Evolutionary conservation across 2,888 invertebrate genomes (phyloP), one percentile per base, ranked within the genome.

Genomic region (Papilio protenor): DNA sequence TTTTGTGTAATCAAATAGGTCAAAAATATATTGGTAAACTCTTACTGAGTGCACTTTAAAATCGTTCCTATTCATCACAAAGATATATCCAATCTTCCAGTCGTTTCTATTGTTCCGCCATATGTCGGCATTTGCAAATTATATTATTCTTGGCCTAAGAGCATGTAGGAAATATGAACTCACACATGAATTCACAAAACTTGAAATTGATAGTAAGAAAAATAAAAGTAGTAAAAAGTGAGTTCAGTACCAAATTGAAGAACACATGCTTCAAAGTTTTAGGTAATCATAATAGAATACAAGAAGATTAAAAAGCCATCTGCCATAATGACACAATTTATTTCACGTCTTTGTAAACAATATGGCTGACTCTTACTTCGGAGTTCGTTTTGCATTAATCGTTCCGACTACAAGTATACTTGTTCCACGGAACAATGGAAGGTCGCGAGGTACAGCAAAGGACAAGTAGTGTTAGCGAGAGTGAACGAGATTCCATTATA

Each of bases 391-490:
- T 57, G 74, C 64, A 45, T 59, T 27, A 40, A 73, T 49, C 45
- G 49, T 49, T 27, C n/a, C 74, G 21, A 61, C 5, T 12, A 66
- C 27, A 33, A 45, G 8, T 16, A 14, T 47, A 64, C 61, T 64
- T 59, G 74, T 77, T 74, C 59, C 59, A 70, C 74, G 18, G 52
- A 70, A 77, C 77, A 77, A 77, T 77, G 74, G 74, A 70, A 77
- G 70, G 77, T 77, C 77, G 70, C 70, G 49, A 69, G 74, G 59
- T 57, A 74, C 47, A 66, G 73, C 11, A 40, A 74, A 49, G 74
- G 49, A 73, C 70, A 49, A 70, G 66, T 66, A 47, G 57, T 57
- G 77, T 12, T n/a, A 49, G 21, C 49, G 69, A 77, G 61, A 77
- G 74, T 59, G 70, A 73, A 66, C 73, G 49, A 49, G 14, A 49